Evolutionary conservation across 2,888 invertebrate genomes (phyloP), one percentile per base, ranked within the genome.

Genomic region (Drosophila yooni): DNA sequence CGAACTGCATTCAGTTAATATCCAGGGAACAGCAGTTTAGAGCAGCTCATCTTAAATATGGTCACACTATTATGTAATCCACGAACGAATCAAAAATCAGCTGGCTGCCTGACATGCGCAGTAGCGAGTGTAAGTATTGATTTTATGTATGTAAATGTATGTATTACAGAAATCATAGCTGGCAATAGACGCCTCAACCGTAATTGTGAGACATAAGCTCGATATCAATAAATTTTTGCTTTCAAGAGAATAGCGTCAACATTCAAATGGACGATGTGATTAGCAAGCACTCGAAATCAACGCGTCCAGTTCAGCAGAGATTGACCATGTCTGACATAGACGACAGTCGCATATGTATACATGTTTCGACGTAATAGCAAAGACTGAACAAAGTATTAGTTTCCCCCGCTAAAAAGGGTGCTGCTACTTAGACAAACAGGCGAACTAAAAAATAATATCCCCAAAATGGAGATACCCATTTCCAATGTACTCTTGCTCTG

Each of bases 401-500:
- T 33, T 21, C 46, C 33, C n/a, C 52, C 31, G 18, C 6, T 15
- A 36, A n/a, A 56, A 40, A 21, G 40, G 13, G 21, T 21, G 29
- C 15, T 61, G 66, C 53, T 54, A 38, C 31, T 59, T 34, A 13
- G 7, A 56, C n/a, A 27, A 50, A 13, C 2, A n/a, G 34, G 48
- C 59, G 18, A 21, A 15, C 15, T n/a, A 27, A n/a, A 29, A 27
- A 8, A n/a, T 2, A 50, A 40, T 18, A 54, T 40, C 36, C 25
- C n/a, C 33, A 75, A 27, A 66, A 93, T 93, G 93, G 93, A 93
- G 89, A 87, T 93, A 53, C 88, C 92, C 71, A 92, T 92, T 80
- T 88, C 92, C 69, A 93, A 92, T 83, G 88, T 94, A 63, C 85
- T 94, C 69, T 91, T 94, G 79, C 92, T 94, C 76, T 93, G 94